Percentiles rank a stretch among this genome's conserved stretches.
Evolutionary conservation across 2,797 vertebrate species (phyloP).

Genomic region (Falco berigora): DNA sequence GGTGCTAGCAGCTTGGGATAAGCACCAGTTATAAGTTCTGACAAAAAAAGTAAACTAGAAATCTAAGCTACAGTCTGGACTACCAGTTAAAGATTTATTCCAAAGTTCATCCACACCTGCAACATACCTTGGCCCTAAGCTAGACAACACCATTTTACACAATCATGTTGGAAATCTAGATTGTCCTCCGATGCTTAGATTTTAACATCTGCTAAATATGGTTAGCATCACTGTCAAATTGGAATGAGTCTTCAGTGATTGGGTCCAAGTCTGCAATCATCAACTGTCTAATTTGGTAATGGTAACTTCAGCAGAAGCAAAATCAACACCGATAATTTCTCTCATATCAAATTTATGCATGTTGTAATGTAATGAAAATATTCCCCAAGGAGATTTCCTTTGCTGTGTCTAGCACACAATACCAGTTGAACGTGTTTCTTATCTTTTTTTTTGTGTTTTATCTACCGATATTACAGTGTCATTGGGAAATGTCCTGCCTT

Average conservation of each 20-base stretch:
- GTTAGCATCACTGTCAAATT: slow-evolving; percentile 41
- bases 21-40: background rate
- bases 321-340: slow-evolving; percentile 17
- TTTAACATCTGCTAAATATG: slow-evolving; percentile 34
- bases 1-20: background rate
- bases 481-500: background rate
- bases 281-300: slow-evolving; percentile 42
- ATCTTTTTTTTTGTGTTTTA: background rate
- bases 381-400: background rate
- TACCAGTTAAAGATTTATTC: background rate
- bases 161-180: background rate
- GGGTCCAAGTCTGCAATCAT: slow-evolving; percentile 27
- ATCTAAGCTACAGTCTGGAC: background rate
- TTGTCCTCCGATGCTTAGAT: background rate
- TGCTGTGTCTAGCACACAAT: background rate
- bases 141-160: background rate
- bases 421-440: background rate
- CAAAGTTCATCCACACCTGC: background rate
- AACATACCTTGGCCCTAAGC: background rate
- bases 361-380: slow-evolving; percentile 22
- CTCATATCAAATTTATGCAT: slow-evolving; percentile 28
- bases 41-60: background rate
- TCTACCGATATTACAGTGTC: background rate
- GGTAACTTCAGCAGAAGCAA: slow-evolving; percentile 26
- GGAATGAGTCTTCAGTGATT: background rate